These are phyloP conservation scores for Sminthurides aquaticus DNA, from an alignment of 2,888 invertebrate genomes.

Conservation along the genomic window DNA sequence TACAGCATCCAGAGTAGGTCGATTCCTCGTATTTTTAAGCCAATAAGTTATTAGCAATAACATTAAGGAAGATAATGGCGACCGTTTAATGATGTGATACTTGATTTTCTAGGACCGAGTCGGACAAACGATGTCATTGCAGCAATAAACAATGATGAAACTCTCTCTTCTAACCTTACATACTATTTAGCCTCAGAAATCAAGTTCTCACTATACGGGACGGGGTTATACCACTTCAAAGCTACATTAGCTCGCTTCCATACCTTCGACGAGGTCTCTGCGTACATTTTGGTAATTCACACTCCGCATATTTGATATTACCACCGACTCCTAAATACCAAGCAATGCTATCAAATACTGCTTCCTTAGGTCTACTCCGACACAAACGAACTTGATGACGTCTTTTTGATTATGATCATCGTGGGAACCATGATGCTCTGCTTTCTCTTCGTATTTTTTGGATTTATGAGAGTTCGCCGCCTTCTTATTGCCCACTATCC, in stretches of 20 bases:
- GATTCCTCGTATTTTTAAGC: too few species aligned
- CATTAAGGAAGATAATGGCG: too few species aligned
- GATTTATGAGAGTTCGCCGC: conserved; percentile 29
- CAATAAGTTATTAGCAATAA: too few species aligned
- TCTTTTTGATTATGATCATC: conserved; percentile 30
- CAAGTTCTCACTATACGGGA: conserved; percentile 28
- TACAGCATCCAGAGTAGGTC: conserved; percentile 19
- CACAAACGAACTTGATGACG: conserved; percentile 30
- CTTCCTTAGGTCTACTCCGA: conserved; percentile 27
- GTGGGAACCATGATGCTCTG: conserved; percentile 31
- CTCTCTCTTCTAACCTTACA: conserved; percentile 20
- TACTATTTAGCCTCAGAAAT: conserved; percentile 25
- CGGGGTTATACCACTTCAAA: conserved; percentile 38
- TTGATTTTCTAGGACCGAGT: too few species aligned
- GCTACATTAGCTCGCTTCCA: conserved; percentile 31
- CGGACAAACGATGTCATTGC: too few species aligned
- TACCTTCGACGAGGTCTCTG: conserved; percentile 34
- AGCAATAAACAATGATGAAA: conserved; percentile 21
- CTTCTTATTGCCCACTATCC: conserved; percentile 21
- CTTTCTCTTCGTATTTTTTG: conserved; percentile 32
- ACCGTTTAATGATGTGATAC: too few species aligned
- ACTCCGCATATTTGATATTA: neutral
- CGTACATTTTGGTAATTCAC: conserved; percentile 30
- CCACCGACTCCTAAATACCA: too few species aligned
- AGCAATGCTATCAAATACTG: too few species aligned